Conservation (phyloP, 2,797 vertebrate species). For the Hyperoplus lanceolatus region DNA sequence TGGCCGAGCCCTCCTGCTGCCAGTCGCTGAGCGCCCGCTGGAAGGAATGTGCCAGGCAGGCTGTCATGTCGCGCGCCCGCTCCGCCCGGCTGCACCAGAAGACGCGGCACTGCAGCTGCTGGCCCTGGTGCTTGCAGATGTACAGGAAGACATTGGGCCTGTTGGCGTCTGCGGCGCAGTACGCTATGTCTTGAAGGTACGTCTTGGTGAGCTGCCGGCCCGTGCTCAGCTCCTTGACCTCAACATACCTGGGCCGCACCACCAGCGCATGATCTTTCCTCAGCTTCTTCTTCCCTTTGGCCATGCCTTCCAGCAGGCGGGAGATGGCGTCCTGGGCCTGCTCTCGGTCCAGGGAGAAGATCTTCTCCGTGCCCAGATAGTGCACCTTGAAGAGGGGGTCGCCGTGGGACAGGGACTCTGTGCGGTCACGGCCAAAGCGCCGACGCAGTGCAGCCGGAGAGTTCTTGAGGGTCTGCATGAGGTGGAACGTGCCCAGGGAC, state of each 20-base stretch:
- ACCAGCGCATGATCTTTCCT: slow-evolving; percentile 88
- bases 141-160: slow-evolving; percentile 88
- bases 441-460: slow-evolving; percentile 86
- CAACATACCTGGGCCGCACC: slow-evolving; percentile 86
- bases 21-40: slow-evolving; percentile 86
- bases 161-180: slow-evolving; percentile 83
- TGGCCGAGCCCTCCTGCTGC: slow-evolving; percentile 81
- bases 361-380: slow-evolving; percentile 88
- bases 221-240: slow-evolving; percentile 89
- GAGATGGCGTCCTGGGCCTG: slow-evolving; percentile 86
- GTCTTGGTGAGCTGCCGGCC: slow-evolving; percentile 89
- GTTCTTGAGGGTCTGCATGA: slow-evolving; percentile 88
- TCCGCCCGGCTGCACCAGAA: slow-evolving; percentile 89
- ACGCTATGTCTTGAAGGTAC: slow-evolving; percentile 89
- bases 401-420: slow-evolving; percentile 86
- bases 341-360: slow-evolving; percentile 87
- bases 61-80: slow-evolving; percentile 85
- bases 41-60: slow-evolving; percentile 86
- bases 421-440: slow-evolving; percentile 85
- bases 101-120: slow-evolving; percentile 89
- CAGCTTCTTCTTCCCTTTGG: slow-evolving; percentile 79
- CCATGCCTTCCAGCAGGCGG: slow-evolving; percentile 76
- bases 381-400: slow-evolving; percentile 90
- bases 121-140: slow-evolving; percentile 87
- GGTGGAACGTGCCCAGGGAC: slow-evolving; percentile 84